Percentiles rank a stretch among this genome's conserved stretches.
phyloP scores from a whole-genome alignment of 2,113 vertebrate species.

The Pipa parva region DNA sequence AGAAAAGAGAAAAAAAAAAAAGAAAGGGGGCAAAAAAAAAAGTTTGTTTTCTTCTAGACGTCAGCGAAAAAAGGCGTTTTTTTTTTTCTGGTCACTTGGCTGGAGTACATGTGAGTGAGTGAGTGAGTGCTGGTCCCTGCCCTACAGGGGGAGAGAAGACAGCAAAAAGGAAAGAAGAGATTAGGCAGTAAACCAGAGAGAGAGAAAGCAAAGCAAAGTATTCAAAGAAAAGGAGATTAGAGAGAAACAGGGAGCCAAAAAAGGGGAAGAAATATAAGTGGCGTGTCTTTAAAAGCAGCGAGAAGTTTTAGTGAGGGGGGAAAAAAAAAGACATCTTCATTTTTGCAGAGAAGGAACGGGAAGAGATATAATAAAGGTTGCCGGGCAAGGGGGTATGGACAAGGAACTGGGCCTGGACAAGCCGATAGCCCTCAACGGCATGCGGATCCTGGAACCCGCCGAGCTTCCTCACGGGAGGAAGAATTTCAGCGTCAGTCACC shows the following conservation, averaged over 20 bases:
- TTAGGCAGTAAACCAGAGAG: not conserved
- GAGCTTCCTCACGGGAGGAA: conserved; percentile 67
- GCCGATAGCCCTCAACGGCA: conserved; percentile 46
- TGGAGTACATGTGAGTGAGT: conserved; percentile 35
- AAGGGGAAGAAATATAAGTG: not conserved
- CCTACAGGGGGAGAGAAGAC: conserved; percentile 37
- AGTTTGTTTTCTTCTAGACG: conserved; percentile 57
- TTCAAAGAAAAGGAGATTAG: not conserved
- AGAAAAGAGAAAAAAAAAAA: conserved; percentile 44
- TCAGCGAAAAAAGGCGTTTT: conserved; percentile 55
- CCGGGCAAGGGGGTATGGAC: conserved; percentile 57
- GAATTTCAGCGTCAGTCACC: conserved; percentile 75
- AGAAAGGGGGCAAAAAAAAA: conserved; percentile 41
- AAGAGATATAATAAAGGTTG: conserved; percentile 1
- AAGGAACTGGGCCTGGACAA: conserved; percentile 53
- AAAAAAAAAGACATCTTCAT: not conserved
- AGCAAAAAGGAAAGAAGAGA: conserved; percentile 3
- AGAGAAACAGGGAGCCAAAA: not conserved
- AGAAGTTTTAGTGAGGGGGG: not conserved
- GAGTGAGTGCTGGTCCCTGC: conserved; percentile 20
- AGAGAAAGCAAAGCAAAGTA: not conserved
- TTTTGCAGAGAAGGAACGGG: conserved; percentile 11
- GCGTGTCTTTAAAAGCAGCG: not conserved
- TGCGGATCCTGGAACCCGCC: conserved; percentile 56
- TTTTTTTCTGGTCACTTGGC: conserved; percentile 36